Evolutionary conservation across 2,888 invertebrate species (phyloP), one percentile per base, ranked within the genome.

Genomic region (Dusona sp.): DNA sequence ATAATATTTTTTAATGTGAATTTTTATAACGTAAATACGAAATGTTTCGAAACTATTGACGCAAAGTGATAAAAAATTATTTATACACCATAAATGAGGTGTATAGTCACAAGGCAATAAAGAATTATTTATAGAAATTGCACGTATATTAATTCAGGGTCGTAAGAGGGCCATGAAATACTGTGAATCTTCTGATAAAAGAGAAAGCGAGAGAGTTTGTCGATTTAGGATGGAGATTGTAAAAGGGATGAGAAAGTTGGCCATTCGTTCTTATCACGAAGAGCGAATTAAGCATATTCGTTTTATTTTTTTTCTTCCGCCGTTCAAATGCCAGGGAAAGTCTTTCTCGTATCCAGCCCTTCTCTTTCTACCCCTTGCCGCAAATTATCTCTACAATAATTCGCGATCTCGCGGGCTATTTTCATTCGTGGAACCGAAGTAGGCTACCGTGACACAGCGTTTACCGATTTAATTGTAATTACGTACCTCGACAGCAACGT

Each of bases 391-490:
- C 42, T 29, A 25, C 54, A 29, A 29, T 68, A 22, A 51, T 51
- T 68, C 29, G 79, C 33, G 25, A 33, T 42, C 68, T 29, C 42
- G 57, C 68, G 73, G 19, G 67, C 57, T 81, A 79, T 82, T 74
- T 72, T 83, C 25, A 70, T 75, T 36, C 72, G 83, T 79, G 83
- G 79, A 75, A 83, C 70, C 85, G 78, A 90, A 90, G 86, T 90
- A 90, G 90, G 90, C 89, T 90, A 89, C 83, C 90, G 89, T 90
- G 90, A 90, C 88, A 88, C 51, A 88, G 84, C 45, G 65, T 88
- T 87, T 87, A 51, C 87, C 83, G 87, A 90, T 92, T 90, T 91
- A 92, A 91, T 92, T 91, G 90, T 90, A 90, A 92, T 92, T 90
- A 91, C 85, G 89, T 90, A 82, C 89, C 90, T 90, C 91, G 90